These are phyloP conservation scores for Tipula confusa DNA, from an alignment of 2,888 invertebrate genomes.

Conservation along the genomic window DNA sequence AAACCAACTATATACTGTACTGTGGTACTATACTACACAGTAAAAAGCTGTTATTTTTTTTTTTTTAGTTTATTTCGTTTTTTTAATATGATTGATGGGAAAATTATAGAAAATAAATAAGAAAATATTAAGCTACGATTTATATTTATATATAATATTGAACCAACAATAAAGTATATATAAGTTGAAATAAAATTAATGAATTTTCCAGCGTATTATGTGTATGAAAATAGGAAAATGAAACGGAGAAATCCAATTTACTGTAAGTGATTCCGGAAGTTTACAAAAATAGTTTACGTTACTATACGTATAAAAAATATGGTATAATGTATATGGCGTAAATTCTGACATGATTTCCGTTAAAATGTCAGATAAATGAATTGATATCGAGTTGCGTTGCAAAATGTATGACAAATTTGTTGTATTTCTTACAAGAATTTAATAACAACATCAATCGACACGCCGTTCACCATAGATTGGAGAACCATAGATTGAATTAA, in stretches of 20 bases:
- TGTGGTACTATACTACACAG: background rate
- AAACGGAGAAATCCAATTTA: conserved; percentile 25
- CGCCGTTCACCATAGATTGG: background rate
- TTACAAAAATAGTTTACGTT: background rate
- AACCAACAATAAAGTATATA: background rate
- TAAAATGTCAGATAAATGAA: conserved; percentile 12
- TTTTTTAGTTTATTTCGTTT: background rate
- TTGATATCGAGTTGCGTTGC: background rate
- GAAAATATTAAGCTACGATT: background rate
- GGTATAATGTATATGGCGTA: background rate
- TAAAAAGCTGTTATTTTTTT: background rate
- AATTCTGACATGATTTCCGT: conserved; percentile 7
- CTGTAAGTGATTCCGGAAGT: conserved; percentile 25
- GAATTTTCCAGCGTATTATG: background rate
- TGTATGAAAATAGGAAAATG: conserved; percentile 15
- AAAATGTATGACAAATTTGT: background rate
- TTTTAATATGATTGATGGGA: conserved; percentile 8
- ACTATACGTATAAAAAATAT: background rate
- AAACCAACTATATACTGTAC: background rate
- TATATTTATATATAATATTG: background rate
- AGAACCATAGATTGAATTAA: too few species aligned
- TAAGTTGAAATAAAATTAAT: background rate
- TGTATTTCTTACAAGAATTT: background rate
- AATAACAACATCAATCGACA: background rate
- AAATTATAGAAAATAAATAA: conserved; percentile 8